Conservation (phyloP, 2,797 vertebrate genomes). For the Psittacula derbiana region DNA sequence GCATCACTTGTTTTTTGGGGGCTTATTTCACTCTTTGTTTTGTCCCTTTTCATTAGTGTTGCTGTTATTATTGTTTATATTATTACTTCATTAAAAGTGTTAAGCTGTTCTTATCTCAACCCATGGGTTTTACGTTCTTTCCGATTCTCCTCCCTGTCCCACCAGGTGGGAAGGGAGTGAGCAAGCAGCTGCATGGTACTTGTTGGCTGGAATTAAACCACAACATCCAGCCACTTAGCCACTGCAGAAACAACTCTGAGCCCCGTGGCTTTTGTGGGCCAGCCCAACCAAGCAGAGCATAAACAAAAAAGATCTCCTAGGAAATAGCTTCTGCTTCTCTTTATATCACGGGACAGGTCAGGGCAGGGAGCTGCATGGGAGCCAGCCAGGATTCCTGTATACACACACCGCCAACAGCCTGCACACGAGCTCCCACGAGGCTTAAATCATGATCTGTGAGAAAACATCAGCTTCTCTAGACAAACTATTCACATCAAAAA, state of each 20-base stretch:
- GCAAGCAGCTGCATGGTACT: neutral
- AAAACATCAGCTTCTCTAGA: neutral
- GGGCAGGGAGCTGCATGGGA: constrained; percentile 7
- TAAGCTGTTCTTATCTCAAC: neutral
- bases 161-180: neutral
- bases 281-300: neutral
- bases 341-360: constrained; percentile 6
- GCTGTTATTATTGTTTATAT: neutral
- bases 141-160: neutral
- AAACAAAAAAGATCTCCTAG: constrained; percentile 9
- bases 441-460: constrained; percentile 16
- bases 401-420: neutral
- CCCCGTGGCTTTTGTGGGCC: neutral
- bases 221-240: neutral
- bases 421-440: neutral
- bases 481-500: neutral
- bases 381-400: constrained; percentile 20
- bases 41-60: neutral
- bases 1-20: neutral
- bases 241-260: neutral
- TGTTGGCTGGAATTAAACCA: neutral
- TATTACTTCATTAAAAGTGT: neutral
- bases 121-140: neutral
- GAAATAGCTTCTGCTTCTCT: constrained; percentile 19
- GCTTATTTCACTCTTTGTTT: neutral